phyloP scores from a whole-genome alignment of 1,140 invertebrate genomes.

The Drosophila mauritiana region DNA sequence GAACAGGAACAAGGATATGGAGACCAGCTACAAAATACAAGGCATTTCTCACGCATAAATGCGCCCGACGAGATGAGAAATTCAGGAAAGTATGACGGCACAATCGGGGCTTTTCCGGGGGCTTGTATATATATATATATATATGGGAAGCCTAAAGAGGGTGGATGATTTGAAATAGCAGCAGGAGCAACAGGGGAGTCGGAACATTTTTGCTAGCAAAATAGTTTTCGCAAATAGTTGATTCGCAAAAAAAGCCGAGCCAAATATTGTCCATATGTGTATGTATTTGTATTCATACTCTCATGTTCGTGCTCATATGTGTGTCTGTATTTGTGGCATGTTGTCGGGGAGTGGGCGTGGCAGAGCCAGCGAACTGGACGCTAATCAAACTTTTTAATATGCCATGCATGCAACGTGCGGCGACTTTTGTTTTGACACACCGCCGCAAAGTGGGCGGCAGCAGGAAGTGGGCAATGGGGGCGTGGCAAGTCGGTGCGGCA shows the following conservation, averaged over 20 bases:
- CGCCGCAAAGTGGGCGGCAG: not conserved
- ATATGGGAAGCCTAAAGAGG: not conserved
- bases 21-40: conserved; percentile 63
- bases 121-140: no score
- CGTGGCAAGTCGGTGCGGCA: conserved; percentile 13
- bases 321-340: not conserved
- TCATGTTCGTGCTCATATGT: not conserved
- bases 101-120: not conserved
- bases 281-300: not conserved
- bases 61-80: conserved; percentile 62
- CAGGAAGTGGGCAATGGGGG: not conserved
- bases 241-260: conserved; percentile 1
- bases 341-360: not conserved
- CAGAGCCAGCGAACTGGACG: conserved; percentile 61
- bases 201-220: conserved; percentile 59
- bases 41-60: conserved; percentile 81
- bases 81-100: conserved; percentile 23
- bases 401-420: conserved; percentile 69
- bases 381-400: conserved; percentile 83
- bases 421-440: conserved; percentile 70
- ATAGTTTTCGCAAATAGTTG: conserved; percentile 69
- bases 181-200: conserved; percentile 1
- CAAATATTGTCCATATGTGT: conserved; percentile 27
- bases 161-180: not conserved
- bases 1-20: conserved; percentile 34